These are phyloP conservation scores for Andricus grossulariae DNA, from an alignment of 1,140 invertebrate species.

Conservation along the genomic window DNA sequence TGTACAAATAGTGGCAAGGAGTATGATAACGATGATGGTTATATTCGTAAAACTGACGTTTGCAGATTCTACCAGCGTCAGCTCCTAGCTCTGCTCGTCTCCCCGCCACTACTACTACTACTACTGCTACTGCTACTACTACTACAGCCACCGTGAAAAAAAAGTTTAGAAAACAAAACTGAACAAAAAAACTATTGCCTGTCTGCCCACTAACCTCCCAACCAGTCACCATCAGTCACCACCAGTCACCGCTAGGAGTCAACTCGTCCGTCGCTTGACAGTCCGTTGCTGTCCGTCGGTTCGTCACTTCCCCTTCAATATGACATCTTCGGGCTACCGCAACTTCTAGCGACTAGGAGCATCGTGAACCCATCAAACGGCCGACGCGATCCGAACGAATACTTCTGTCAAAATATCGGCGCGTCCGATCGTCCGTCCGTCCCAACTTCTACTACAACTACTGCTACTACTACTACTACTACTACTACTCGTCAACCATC, in stretches of 20 bases:
- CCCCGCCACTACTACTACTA: constrained; percentile 75
- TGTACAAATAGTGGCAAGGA: constrained; percentile 61
- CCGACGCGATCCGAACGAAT: constrained; percentile 67
- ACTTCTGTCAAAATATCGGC: constrained; percentile 67
- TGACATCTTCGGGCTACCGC: constrained; percentile 65
- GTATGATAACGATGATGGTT: constrained; percentile 64
- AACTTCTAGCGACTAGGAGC: constrained; percentile 68
- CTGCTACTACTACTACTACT: constrained; percentile 60
- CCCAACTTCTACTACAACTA: constrained; percentile 66
- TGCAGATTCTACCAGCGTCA: constrained; percentile 76
- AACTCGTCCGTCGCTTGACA: constrained; percentile 70
- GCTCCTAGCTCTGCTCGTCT: constrained; percentile 75
- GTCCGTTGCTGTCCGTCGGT: constrained; percentile 68
- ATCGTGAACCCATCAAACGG: constrained; percentile 68
- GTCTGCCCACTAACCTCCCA: constrained; percentile 76
- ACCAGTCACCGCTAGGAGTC: constrained; percentile 71
- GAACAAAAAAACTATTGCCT: constrained; percentile 72
- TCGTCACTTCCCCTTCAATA: constrained; percentile 68
- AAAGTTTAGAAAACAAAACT: constrained; percentile 69
- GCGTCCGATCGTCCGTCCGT: constrained; percentile 67
- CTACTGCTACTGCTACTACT: constrained; percentile 67
- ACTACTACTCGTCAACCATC: constrained; percentile 71
- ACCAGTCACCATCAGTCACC: constrained; percentile 76
- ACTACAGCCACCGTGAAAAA: constrained; percentile 75
- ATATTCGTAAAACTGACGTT: constrained; percentile 76